A percentile compares a stretch with the other conserved stretches of the same genome.
Conservation (phyloP, 2,113 vertebrate species). For the Strigops habroptila region DNA sequence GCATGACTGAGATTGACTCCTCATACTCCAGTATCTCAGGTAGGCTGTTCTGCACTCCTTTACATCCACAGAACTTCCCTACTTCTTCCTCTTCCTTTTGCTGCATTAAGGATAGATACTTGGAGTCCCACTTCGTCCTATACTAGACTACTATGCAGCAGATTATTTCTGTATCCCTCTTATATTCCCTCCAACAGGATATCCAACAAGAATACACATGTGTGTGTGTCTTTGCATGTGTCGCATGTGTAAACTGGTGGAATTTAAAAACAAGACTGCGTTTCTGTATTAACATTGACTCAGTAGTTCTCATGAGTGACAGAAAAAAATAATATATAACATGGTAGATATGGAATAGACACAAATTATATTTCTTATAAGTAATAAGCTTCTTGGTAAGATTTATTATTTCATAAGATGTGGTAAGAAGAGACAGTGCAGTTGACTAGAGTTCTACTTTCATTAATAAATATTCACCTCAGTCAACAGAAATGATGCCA, state of each 20-base stretch:
- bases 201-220: neutral
- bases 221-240: neutral
- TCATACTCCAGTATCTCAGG: neutral
- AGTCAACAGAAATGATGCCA: neutral
- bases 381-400: neutral
- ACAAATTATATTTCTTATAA: neutral
- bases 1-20: neutral
- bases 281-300: neutral
- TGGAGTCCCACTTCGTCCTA: neutral
- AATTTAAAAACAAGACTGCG: neutral
- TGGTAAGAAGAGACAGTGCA: neutral
- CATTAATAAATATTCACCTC: neutral
- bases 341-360: neutral
- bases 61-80: neutral
- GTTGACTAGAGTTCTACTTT: neutral
- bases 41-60: neutral
- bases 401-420: neutral
- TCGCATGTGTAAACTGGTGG: neutral
- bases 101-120: neutral
- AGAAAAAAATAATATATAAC: neutral
- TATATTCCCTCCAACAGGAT: neutral
- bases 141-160: neutral
- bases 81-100: neutral
- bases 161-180: neutral
- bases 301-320: neutral